Base-by-base conservation (phyloP, 2,888 invertebrate species). In the Tanytarsus gracilentus region DNA sequence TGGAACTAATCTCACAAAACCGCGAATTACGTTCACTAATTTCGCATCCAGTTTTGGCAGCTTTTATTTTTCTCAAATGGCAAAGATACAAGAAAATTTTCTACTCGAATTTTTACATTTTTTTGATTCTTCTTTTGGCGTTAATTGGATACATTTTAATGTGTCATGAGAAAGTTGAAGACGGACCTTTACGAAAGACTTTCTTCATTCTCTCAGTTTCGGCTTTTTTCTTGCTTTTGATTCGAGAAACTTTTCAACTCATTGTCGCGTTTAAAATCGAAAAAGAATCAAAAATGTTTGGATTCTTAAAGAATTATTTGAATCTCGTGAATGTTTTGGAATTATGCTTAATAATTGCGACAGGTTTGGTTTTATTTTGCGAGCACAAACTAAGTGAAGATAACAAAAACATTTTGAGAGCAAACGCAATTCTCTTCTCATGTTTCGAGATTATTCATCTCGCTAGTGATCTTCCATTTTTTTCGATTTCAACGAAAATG, bases 1-100 rank as follows among this genome's bases (percentile, higher is more conserved):
- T 90, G 52, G 74, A 82, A 7, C 85, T 82, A 66, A 84, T 91
- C 74, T 83, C 86, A 56, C 75, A 79, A 65, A 79, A 83, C 39
- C 78, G 80, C 64, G 83, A 85, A 62, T 74, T 88, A 61, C 79
- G 81, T 18, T 81, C 83, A 63, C 73, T 90, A 33, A 71, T 90
- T 18, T 85, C 83, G 65, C 89, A 90, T 74, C 89, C 89, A 1
- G 77, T 89, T 1, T 80, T 89, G 51, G 84, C 86, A 1, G 87
- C 87, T 65, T 90, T 89, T 66, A 71, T 90, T 4, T 84, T 85
- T 66, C 76, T 90, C 62, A 90, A 90, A 70, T 90, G 89, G 88
- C 82, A 85, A 70, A 77, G 84, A 62, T 82, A 90, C 63, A 82
- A 86, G 61, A 79, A 81, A 64, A 76, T 88, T 33, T 86, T 88